These are phyloP conservation scores for Podarcis lilfordi DNA, from an alignment of 2,797 vertebrate species.

Conservation along the genomic window DNA sequence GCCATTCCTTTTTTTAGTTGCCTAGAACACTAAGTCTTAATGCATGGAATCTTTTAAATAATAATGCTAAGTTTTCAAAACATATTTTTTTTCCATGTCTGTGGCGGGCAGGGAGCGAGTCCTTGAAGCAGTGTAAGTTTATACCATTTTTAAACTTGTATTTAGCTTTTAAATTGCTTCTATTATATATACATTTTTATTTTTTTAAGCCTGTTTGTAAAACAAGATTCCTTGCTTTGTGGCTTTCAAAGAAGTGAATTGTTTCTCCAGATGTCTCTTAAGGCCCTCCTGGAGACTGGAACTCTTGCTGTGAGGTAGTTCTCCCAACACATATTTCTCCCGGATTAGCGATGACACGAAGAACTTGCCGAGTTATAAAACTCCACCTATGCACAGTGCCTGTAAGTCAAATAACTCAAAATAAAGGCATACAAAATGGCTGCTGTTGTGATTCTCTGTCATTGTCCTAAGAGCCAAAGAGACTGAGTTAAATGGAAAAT, in stretches of 20 bases:
- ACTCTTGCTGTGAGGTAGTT: constrained; percentile 50
- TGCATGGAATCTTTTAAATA: constrained; percentile 63
- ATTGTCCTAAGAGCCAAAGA: background rate
- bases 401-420: constrained; percentile 68
- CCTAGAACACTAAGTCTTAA: constrained; percentile 82
- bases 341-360: constrained; percentile 26
- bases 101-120: constrained; percentile 24
- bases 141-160: constrained; percentile 66
- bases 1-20: constrained; percentile 73
- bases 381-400: constrained; percentile 61
- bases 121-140: constrained; percentile 37
- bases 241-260: constrained; percentile 58
- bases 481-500: background rate
- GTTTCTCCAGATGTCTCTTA: constrained; percentile 44
- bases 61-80: constrained; percentile 59
- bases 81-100: constrained; percentile 49
- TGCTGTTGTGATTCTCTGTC: background rate
- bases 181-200: constrained; percentile 48
- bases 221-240: constrained; percentile 45
- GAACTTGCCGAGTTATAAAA: constrained; percentile 44
- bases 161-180: constrained; percentile 71
- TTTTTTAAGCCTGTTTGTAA: constrained; percentile 66
- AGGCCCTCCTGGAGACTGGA: constrained; percentile 67
- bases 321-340: constrained; percentile 9
- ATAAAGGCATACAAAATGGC: constrained; percentile 76